Base-by-base conservation (phyloP, 2,888 invertebrate species). In the Dynastes hyllus region DNA sequence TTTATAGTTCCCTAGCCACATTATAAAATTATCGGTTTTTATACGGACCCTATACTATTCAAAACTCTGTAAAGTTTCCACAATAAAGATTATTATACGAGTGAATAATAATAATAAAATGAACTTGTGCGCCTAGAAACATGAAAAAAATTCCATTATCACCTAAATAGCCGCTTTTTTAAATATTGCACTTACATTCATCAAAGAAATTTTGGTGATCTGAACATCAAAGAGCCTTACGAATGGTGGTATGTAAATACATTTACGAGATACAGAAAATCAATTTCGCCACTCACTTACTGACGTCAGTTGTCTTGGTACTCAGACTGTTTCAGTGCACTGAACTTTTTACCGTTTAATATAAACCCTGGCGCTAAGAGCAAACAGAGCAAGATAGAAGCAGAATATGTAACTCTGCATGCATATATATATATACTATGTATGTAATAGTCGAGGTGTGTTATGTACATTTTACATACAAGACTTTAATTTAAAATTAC, bases 301-400 rank as follows among this genome's bases (percentile, higher is more conserved):
- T 69, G 69, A 69, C 69, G 69, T 69, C 69, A 69, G 51, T 69
- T 69, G 69, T 69, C 51, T 69, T 40, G 29, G 11, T n/a, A 32
- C 3, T 63, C 32, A 63, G 63, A 63, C 63, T 9, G 22, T 13
- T 32, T 27, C 55, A 27, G 63, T 63, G 63, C 29, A 63, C 29
- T 63, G 63, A 63, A 63, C 11, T 32, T 63, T 32, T 63, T 63
- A 63, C 9, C 27, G 32, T 63, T 63, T 29, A 9, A 63, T 63
- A 32, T 11, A 63, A 63, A n/a, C 1, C 32, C 1, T 2, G 8
- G 45, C 45, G 45, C 8, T 45, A 11, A 11, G 45, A 45, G 8
- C 37, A 37, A 37, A 22, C 22, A 22, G 37, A 37, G 37, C 45
- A 11, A 45, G 11, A 45, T 45, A 45, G 11, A 45, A 11, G 5